Conservation (phyloP, 2,888 invertebrate genomes). For the Scaptomyza tumidula region DNA sequence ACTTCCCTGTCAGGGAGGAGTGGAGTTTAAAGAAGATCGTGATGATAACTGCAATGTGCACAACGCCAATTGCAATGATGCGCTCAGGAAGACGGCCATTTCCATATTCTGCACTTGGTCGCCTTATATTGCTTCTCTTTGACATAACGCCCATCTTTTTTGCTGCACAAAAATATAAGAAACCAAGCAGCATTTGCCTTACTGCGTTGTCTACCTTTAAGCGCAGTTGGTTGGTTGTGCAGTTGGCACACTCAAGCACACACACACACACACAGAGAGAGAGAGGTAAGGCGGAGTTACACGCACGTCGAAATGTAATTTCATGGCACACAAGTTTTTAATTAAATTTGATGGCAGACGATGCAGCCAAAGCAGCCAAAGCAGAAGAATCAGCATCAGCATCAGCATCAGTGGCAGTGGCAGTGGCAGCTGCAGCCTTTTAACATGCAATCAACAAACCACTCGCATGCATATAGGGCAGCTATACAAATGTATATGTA, state of each 20-base stretch:
- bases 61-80: slow-evolving; percentile 46
- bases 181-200: slow-evolving; percentile 58
- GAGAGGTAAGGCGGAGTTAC: slow-evolving; percentile 12
- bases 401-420: slow-evolving; percentile 10
- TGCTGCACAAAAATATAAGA: slow-evolving; percentile 30
- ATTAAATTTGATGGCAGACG: slow-evolving; percentile 78
- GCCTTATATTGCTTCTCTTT: slow-evolving; percentile 1
- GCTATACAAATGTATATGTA: slow-evolving; percentile 51
- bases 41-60: slow-evolving; percentile 40
- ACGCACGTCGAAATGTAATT: slow-evolving; percentile 78
- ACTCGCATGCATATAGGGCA: slow-evolving; percentile 76
- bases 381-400: slow-evolving; percentile 18
- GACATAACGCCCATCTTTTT: slow-evolving; percentile 1
- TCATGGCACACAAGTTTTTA: slow-evolving; percentile 81
- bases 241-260: slow-evolving; percentile 31
- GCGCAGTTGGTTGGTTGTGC: slow-evolving; percentile 34
- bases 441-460: slow-evolving; percentile 80
- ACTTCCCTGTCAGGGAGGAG: neutral
- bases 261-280: slow-evolving; percentile 13
- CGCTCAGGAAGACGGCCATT: slow-evolving; percentile 55
- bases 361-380: slow-evolving; percentile 44
- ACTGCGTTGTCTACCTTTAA: slow-evolving; percentile 62
- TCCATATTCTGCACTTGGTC: slow-evolving; percentile 49
- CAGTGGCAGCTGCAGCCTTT: slow-evolving; percentile 61
- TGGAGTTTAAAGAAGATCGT: slow-evolving; percentile 34